Evolutionary conservation across 1,140 invertebrate species (phyloP).

Genomic region (Panulirus ornatus): DNA sequence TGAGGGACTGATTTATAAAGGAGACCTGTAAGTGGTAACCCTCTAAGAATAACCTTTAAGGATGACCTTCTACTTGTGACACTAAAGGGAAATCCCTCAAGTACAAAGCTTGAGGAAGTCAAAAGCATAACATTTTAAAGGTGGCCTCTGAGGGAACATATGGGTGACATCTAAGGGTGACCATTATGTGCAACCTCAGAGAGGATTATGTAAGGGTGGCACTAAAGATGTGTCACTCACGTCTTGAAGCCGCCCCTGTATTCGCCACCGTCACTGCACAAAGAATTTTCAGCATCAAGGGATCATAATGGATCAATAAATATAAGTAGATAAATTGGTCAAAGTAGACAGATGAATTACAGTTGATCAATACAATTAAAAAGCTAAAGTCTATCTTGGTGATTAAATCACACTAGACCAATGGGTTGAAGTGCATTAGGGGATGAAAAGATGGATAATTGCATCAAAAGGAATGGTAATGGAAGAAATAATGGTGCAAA

Average conservation of each 20-base stretch:
- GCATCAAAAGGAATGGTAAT: background rate
- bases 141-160: background rate
- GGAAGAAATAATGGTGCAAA: no score
- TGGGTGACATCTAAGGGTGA: background rate
- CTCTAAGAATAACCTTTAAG: background rate
- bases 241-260: slow-evolving; percentile 64
- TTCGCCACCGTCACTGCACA: slow-evolving; percentile 45
- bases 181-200: no score
- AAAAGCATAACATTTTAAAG: background rate
- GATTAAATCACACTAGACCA: background rate
- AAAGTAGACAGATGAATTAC: background rate
- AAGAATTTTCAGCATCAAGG: background rate
- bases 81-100: background rate
- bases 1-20: background rate
- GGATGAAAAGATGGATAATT: background rate
- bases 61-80: background rate
- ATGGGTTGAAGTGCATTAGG: background rate
- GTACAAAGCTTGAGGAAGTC: background rate
- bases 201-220: background rate
- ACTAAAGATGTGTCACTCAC: slow-evolving; percentile 22
- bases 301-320: background rate
- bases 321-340: background rate
- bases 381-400: no score
- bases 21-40: background rate
- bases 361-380: background rate